Percentiles rank a stretch among this genome's conserved stretches.
phyloP scores from a whole-genome alignment of 2,888 invertebrate species.

The Dioctria rufipes region DNA sequence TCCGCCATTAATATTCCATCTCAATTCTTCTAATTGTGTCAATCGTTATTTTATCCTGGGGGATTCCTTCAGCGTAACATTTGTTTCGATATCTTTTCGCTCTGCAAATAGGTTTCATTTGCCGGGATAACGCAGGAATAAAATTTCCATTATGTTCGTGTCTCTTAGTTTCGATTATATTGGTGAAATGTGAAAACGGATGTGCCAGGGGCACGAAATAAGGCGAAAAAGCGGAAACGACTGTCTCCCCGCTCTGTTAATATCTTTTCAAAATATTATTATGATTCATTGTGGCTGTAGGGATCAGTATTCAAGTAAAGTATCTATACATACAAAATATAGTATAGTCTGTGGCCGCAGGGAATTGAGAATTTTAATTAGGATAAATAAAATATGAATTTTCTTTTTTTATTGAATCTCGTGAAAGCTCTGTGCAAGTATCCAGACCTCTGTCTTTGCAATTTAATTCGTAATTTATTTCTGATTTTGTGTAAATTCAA shows the following conservation, averaged over 20 bases:
- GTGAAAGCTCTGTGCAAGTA: too few species aligned
- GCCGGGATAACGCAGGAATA: conserved; percentile 29
- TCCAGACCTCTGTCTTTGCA: too few species aligned
- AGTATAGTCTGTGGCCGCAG: background rate
- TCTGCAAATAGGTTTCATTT: conserved; percentile 41
- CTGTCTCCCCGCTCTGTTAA: background rate
- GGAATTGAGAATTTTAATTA: conserved; percentile 27
- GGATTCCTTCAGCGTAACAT: conserved; percentile 11
- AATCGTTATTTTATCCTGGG: conserved; percentile 32
- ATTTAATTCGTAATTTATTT: too few species aligned
- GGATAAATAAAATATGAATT: conserved; percentile 18
- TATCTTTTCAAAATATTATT: conserved; percentile 11
- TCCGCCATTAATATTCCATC: conserved; percentile 42
- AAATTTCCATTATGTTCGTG: conserved; percentile 37
- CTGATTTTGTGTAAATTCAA: too few species aligned
- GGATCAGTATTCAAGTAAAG: too few species aligned
- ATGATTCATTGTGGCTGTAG: conserved; percentile 10
- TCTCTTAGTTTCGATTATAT: conserved; percentile 16
- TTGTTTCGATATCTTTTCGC: conserved; percentile 18
- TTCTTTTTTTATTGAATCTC: background rate
- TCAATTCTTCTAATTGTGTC: conserved; percentile 47
- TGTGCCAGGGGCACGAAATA: conserved; percentile 31
- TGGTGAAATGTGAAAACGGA: conserved; percentile 22
- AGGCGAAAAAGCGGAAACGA: background rate
- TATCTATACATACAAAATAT: background rate